phyloP scores from a whole-genome alignment of 2,797 vertebrate genomes.

The Notolepis coatsorum region DNA sequence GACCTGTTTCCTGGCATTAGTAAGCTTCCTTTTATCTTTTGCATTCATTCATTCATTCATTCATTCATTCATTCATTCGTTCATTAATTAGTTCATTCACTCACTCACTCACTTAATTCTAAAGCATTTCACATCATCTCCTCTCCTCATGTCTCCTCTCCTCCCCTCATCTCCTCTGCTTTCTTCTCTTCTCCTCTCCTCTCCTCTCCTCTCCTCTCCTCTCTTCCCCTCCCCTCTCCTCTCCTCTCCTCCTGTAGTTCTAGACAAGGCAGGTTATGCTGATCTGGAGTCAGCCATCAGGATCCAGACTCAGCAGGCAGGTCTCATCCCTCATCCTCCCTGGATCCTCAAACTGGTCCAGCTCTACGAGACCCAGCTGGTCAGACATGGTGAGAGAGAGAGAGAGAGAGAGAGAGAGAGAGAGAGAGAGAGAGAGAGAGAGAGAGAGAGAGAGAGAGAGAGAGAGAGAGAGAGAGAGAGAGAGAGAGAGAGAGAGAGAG shows the following conservation, averaged over 20 bases:
- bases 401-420: no score
- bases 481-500: no score
- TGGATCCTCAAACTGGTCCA: constrained; percentile 89
- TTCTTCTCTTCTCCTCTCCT: neutral
- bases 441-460: no score
- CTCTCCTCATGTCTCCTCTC: neutral
- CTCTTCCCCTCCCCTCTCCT: constrained; percentile 78
- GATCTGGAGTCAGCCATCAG: constrained; percentile 84
- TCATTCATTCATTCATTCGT: no score
- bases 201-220: neutral
- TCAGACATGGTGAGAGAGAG: constrained; percentile 91
- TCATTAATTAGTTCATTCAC: no score
- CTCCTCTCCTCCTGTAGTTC: constrained; percentile 76
- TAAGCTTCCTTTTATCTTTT: neutral
- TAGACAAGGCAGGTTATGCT: constrained; percentile 85
- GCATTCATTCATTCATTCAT: neutral
- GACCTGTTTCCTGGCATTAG: constrained; percentile 82
- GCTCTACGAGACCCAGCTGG: constrained; percentile 88
- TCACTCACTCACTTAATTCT: neutral
- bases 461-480: no score
- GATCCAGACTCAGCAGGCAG: constrained; percentile 79
- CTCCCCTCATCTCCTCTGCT: neutral
- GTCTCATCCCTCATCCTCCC: constrained; percentile 84
- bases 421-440: no score
- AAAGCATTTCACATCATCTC: neutral